These are phyloP conservation scores for Belonocnema kinseyi DNA, from an alignment of 1,140 invertebrate genomes.

Conservation along the genomic window DNA sequence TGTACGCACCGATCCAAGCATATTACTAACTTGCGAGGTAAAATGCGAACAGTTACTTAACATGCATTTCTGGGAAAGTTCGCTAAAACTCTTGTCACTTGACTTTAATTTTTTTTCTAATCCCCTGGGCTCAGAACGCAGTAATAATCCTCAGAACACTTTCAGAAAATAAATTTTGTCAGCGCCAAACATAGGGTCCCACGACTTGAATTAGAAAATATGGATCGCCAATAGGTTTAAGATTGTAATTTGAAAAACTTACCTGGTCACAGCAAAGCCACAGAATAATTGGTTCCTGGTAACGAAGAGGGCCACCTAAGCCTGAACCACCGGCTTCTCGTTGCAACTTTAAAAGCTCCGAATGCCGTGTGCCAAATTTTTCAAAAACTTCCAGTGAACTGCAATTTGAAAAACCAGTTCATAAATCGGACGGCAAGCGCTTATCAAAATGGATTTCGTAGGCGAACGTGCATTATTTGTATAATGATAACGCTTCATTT, in stretches of 20 bases:
- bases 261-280: conserved; percentile 90
- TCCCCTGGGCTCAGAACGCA: too few relatives aligned
- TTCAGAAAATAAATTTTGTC: too few relatives aligned
- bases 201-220: conserved; percentile 34
- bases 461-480: neutral
- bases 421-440: too few relatives aligned
- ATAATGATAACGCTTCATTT: neutral
- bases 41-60: conserved; percentile 59
- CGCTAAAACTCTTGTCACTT: conserved; percentile 34
- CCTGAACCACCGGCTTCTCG: conserved; percentile 79
- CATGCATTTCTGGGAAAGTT: conserved; percentile 62
- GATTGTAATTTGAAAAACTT: conserved; percentile 9
- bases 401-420: conserved; percentile 50
- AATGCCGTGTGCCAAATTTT: conserved; percentile 81
- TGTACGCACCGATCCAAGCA: conserved; percentile 52
- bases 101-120: too few relatives aligned
- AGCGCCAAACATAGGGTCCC: too few relatives aligned
- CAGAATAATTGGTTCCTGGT: conserved; percentile 82
- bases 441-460: too few relatives aligned
- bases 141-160: too few relatives aligned
- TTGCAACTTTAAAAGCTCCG: conserved; percentile 85
- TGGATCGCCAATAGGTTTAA: too few relatives aligned
- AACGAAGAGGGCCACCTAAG: conserved; percentile 86
- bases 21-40: conserved; percentile 48
- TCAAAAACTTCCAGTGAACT: conserved; percentile 86